Percentiles rank a stretch among this genome's conserved stretches.
These are phyloP conservation scores for Vipera ursinii DNA, from an alignment of 2,797 vertebrate genomes.

Conservation along the genomic window DNA sequence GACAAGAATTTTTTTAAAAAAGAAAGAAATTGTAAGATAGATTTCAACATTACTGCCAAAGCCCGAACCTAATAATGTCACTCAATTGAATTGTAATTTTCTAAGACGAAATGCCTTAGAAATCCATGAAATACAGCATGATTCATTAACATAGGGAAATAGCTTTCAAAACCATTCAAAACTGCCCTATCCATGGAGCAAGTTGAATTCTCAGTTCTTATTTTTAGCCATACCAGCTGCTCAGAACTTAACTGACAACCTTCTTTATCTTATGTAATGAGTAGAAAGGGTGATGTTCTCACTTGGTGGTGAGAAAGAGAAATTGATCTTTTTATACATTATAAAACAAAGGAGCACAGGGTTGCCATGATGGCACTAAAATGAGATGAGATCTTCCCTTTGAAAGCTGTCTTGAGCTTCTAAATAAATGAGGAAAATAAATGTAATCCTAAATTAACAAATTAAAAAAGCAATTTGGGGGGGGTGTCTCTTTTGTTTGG, in stretches of 20 bases:
- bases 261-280: not conserved
- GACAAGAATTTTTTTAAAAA: not conserved
- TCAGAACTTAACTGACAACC: not conserved
- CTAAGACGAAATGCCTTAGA: conserved; percentile 6
- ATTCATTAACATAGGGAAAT: not conserved
- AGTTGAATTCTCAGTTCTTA: not conserved
- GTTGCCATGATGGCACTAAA: not conserved
- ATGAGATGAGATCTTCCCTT: not conserved
- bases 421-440: not conserved
- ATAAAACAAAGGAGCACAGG: not conserved
- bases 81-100: not conserved
- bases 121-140: conserved; percentile 3
- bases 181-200: not conserved
- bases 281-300: not conserved
- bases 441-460: not conserved
- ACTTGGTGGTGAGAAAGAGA: not conserved
- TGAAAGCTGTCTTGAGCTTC: not conserved
- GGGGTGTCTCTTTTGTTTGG: not conserved
- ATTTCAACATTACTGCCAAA: not conserved
- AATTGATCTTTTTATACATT: not conserved
- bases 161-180: not conserved
- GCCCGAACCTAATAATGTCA: not conserved
- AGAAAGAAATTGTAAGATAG: no score
- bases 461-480: not conserved
- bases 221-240: not conserved